Evolutionary conservation across 2,113 vertebrate species (phyloP), one percentile per base, ranked within the genome.

Genomic region (Oryzias woworae): DNA sequence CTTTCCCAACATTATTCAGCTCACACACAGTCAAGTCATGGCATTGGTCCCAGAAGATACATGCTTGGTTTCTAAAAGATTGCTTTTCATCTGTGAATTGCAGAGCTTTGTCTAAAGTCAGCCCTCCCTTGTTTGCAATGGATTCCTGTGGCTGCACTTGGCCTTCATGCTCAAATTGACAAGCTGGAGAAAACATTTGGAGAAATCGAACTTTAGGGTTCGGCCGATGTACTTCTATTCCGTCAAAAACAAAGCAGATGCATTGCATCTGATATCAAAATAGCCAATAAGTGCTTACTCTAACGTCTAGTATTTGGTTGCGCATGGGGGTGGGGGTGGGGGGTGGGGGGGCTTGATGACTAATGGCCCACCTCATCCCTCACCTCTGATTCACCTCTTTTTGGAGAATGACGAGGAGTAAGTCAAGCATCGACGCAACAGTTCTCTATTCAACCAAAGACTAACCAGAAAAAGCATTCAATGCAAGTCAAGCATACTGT

Each of bases 81-180:
- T 69, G 51, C 84, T 81, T 67, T 77, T 78, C 76, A 79, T 61
- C 54, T 53, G 61, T 75, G 74, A 42, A 55, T 60, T 7, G 18
- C 42, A 58, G 47, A 69, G 53, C 44, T 48, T 2, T 20, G 75
- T 82, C 73, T 81, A 81, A 81, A 83, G 80, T 69, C 66, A 48
- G 69, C 66, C 53, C 71, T 57, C 71, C 48, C n/a, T 66, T 41
- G 74, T 44, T 36, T 24, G 72, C 79, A 71, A 85, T 73, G 66
- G 80, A 83, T 82, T 85, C 73, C 74, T 85, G 75, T 22, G 80
- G 79, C 65, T 82, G 46, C 42, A 18, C 23, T 84, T 86, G 86
- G 79, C 82, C 62, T 59, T 75, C 81, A 71, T 28, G 66, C 84
- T 88, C 62, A 46, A 63, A 70, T 66, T 77, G 71, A 47, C 17